A percentile compares a stretch with the other conserved stretches of the same genome.
Evolutionary conservation across 2,113 vertebrate genomes (phyloP).

Genomic region (Phyllostomus hastatus): DNA sequence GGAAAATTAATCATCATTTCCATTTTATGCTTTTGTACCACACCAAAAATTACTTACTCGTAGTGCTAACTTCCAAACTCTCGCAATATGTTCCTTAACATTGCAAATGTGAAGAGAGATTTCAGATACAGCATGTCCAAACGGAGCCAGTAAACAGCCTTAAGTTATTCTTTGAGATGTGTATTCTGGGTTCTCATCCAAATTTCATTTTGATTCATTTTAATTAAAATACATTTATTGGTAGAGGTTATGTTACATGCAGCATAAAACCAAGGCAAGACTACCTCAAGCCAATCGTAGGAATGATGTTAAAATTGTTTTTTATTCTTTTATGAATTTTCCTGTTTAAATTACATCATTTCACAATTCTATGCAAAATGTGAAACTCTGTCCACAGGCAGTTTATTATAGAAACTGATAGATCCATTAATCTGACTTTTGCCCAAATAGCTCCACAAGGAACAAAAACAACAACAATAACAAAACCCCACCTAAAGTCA

Average conservation of each 20-base stretch:
- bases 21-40: conserved; percentile 88
- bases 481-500: conserved; percentile 44
- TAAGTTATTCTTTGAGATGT: conserved; percentile 67
- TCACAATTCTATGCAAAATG: conserved; percentile 84
- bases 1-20: conserved; percentile 98
- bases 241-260: conserved; percentile 71
- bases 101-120: conserved; percentile 65
- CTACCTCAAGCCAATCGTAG: conserved; percentile 74
- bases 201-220: conserved; percentile 81
- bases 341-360: conserved; percentile 82
- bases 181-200: conserved; percentile 77
- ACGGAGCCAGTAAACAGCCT: conserved; percentile 73
- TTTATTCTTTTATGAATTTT: conserved; percentile 80
- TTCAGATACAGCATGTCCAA: conserved; percentile 65
- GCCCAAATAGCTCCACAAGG: conserved; percentile 74
- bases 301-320: conserved; percentile 81
- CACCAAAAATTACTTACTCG: conserved; percentile 85
- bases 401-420: conserved; percentile 83
- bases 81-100: conserved; percentile 64
- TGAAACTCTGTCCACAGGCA: conserved; percentile 77
- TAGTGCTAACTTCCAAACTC: conserved; percentile 75
- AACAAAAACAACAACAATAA: background rate
- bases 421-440: conserved; percentile 81
- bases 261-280: conserved; percentile 67
- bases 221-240: conserved; percentile 83